Evolutionary conservation across 64 coral and sea anemone species (phyloP).

Genomic region (Stichodactyla helianthus): DNA sequence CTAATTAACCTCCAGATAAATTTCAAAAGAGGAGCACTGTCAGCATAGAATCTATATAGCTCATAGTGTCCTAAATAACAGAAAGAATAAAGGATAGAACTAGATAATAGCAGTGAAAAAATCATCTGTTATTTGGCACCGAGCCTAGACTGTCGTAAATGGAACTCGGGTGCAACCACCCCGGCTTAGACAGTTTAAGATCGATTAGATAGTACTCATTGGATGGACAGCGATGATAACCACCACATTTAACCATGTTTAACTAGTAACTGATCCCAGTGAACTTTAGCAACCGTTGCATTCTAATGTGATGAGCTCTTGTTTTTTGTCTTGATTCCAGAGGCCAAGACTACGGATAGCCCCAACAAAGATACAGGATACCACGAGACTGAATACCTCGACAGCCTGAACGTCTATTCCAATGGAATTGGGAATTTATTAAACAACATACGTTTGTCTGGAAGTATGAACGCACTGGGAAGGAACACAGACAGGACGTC

Average conservation of each 20-base stretch:
- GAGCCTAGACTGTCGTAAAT: no score
- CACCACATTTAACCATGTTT: background rate
- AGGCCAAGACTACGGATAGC: background rate
- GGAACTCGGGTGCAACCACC: no score
- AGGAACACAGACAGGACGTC: background rate
- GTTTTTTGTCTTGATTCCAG: background rate
- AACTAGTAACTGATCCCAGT: background rate
- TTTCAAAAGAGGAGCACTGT: no score
- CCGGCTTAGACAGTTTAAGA: no score
- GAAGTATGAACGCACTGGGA: conserved; percentile 11
- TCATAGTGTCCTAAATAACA: no score
- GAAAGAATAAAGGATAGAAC: no score
- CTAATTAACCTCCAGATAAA: no score
- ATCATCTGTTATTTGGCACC: no score
- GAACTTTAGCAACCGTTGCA: background rate
- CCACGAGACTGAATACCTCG: background rate
- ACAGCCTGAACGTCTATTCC: background rate
- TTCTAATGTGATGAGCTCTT: background rate
- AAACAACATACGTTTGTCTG: background rate
- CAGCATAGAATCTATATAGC: no score
- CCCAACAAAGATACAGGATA: background rate
- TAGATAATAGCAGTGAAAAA: no score
- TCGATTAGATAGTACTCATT: background rate
- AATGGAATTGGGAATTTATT: background rate
- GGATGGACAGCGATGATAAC: background rate